Evolutionary conservation across 2,797 vertebrate genomes (phyloP).

Genomic region (Sebastes elongatus): DNA sequence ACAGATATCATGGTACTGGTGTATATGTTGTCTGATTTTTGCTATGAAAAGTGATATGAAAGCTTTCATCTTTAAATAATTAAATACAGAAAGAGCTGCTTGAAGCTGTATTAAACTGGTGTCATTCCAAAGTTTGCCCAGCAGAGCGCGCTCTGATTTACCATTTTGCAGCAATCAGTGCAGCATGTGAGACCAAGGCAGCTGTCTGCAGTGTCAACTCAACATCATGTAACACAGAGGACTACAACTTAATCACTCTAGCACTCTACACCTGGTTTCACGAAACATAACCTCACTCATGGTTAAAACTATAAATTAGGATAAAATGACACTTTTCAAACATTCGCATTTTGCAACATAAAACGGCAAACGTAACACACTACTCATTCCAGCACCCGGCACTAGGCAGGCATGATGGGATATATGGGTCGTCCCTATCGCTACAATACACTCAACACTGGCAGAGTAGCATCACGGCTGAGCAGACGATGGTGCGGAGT

Average conservation of each 20-base stretch:
- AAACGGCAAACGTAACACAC: neutral
- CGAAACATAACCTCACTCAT: neutral
- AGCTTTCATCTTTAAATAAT: neutral
- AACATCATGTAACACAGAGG: neutral
- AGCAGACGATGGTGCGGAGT: too few relatives aligned
- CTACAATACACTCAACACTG: too few relatives aligned
- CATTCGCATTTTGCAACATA: neutral
- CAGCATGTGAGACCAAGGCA: neutral
- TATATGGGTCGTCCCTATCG: too few relatives aligned
- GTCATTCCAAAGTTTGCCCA: neutral
- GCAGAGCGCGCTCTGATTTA: neutral
- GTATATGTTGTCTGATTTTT: neutral
- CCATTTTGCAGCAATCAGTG: neutral
- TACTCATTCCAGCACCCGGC: neutral
- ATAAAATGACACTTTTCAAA: neutral
- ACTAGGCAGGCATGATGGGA: too few relatives aligned
- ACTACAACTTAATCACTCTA: too few relatives aligned
- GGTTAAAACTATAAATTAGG: neutral
- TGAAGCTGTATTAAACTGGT: neutral
- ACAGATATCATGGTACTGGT: neutral
- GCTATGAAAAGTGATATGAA: too few relatives aligned
- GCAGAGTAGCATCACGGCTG: too few relatives aligned
- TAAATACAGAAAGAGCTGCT: neutral
- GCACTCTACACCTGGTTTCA: rapidly evolving
- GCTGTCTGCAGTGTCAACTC: neutral